A percentile compares a stretch with the other conserved stretches of the same genome.
These are phyloP conservation scores for Rotaria socialis DNA, from an alignment of 2,888 invertebrate species.

Conservation along the genomic window DNA sequence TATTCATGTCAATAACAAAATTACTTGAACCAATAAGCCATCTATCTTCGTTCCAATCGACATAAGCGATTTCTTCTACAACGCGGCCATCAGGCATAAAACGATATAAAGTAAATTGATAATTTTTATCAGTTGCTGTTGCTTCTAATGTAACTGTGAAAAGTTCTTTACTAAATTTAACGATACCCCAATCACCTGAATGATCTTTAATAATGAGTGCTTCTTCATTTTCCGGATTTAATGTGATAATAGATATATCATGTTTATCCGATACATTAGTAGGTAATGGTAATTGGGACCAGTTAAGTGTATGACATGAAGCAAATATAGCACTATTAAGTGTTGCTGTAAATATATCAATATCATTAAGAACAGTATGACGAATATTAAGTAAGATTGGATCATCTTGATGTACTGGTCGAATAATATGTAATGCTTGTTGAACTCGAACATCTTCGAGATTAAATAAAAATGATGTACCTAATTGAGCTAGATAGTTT, in stretches of 20 bases:
- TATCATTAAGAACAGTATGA: slow-evolving; percentile 3
- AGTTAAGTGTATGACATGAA: slow-evolving; percentile 25
- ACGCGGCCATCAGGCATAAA: not conserved
- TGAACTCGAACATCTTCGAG: not conserved
- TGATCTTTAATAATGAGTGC: slow-evolving; percentile 21
- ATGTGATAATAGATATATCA: not conserved
- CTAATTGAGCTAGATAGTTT: not conserved
- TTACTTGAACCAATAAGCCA: slow-evolving; percentile 23
- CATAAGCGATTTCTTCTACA: not conserved
- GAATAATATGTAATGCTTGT: slow-evolving; percentile 25
- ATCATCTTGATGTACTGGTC: not conserved
- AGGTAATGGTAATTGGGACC: slow-evolving; percentile 28
- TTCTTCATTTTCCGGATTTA: slow-evolving; percentile 17
- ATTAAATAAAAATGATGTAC: slow-evolving; percentile 15
- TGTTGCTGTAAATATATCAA: slow-evolving; percentile 35
- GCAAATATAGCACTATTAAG: not conserved
- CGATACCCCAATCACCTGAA: slow-evolving; percentile 22
- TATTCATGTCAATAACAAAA: slow-evolving; percentile 30
- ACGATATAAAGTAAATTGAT: slow-evolving; percentile 25
- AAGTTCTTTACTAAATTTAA: not conserved
- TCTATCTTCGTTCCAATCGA: slow-evolving; percentile 22
- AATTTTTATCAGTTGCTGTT: not conserved
- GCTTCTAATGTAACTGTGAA: not conserved
- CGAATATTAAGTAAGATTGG: slow-evolving; percentile 33
- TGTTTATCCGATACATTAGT: not conserved